Evolutionary conservation across 2,888 invertebrate species (phyloP).

Genomic region (Papilio gigon): DNA sequence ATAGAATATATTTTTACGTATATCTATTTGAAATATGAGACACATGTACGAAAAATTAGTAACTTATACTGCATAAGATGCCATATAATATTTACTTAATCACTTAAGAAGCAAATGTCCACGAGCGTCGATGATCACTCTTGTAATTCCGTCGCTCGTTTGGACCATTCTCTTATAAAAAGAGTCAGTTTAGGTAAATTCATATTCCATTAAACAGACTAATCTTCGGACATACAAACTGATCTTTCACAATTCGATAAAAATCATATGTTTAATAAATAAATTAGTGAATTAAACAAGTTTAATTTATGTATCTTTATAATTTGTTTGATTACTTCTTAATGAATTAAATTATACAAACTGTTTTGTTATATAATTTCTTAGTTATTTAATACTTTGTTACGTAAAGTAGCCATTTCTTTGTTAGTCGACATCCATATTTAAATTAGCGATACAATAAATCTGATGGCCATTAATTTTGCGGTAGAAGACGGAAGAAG

Average conservation of each 20-base stretch:
- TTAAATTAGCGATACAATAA: constrained; percentile 1
- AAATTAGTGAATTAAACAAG: neutral
- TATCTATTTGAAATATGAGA: neutral
- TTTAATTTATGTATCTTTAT: constrained; percentile 4
- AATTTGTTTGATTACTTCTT: constrained; percentile 4
- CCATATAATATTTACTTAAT: too few relatives aligned
- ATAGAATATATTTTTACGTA: neutral
- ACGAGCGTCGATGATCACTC: too few relatives aligned
- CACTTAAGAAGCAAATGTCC: too few relatives aligned
- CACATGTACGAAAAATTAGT: too few relatives aligned
- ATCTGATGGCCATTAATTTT: constrained; percentile 3
- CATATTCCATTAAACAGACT: too few relatives aligned
- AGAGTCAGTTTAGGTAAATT: too few relatives aligned
- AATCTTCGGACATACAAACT: too few relatives aligned
- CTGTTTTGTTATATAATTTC: constrained; percentile 8
- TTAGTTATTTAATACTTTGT: neutral
- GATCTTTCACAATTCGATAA: neutral
- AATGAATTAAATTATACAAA: neutral
- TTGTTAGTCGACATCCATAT: neutral
- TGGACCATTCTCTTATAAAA: too few relatives aligned
- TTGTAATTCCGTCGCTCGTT: too few relatives aligned
- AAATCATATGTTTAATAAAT: neutral
- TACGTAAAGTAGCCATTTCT: neutral
- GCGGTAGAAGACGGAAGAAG: neutral
- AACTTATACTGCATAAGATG: too few relatives aligned